Percentiles rank a stretch among this genome's conserved stretches.
phyloP scores from a whole-genome alignment of 53 echinoderm and acorn worm species.

The Antedon mediterranea region DNA sequence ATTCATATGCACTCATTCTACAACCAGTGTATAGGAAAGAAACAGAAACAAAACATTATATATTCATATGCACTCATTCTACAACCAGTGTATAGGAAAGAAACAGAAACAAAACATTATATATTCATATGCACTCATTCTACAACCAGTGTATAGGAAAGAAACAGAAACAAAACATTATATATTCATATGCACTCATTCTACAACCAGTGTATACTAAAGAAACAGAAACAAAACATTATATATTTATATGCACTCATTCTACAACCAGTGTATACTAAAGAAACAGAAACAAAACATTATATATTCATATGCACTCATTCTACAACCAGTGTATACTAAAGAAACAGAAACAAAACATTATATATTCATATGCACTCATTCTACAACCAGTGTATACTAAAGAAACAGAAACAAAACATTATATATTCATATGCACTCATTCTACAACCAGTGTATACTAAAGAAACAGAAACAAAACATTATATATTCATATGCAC shows the following conservation, averaged over 20 bases:
- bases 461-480: constrained; percentile 11
- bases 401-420: neutral
- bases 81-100: constrained; percentile 75
- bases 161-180: constrained; percentile 1
- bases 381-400: constrained; percentile 92
- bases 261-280: constrained; percentile 86
- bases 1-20: constrained; percentile 91
- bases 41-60: constrained; percentile 18
- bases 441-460: constrained; percentile 92
- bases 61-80: constrained; percentile 94
- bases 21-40: constrained; percentile 73
- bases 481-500: constrained; percentile 88
- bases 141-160: constrained; percentile 79
- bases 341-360: neutral
- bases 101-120: constrained; percentile 13
- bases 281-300: neutral
- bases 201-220: constrained; percentile 86
- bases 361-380: constrained; percentile 93
- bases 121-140: constrained; percentile 93
- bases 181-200: constrained; percentile 92
- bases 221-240: neutral
- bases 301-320: constrained; percentile 95
- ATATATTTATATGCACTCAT: constrained; percentile 96
- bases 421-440: constrained; percentile 90
- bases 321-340: constrained; percentile 92